Evolutionary conservation across 2,113 vertebrate species (phyloP), one percentile per base, ranked within the genome.

Genomic region (Lampris megalopsis): DNA sequence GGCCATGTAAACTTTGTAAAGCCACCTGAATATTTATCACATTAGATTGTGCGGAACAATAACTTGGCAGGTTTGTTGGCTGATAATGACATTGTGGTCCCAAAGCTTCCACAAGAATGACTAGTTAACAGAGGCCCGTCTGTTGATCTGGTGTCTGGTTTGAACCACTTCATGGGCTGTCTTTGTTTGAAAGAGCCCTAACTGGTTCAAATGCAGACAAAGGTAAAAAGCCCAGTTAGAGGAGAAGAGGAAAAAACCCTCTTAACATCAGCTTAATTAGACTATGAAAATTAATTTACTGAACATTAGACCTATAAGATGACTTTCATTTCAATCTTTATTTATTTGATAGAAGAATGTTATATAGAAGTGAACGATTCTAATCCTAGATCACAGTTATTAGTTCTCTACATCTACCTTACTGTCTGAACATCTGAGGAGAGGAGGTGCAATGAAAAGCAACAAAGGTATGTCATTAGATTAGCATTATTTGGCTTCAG

Each of bases 31-130:
- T 67, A 47, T 70, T 73, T 62, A 61, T 79, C 63, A 70, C 57
- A 75, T 3, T 75, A 83, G 74, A 62, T 71, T 76, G 77, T 36
- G 78, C 56, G 75, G 61, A 52, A 67, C 9, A 68, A 77, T 84
- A 86, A 84, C 68, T 84, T 88, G 91, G 80, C 81, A 88, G 57
- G 47, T 70, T 64, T 75, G 60, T 59, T 35, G 36, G 75, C 70
- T 79, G 86, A 88, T 92, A 87, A 92, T 90, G 88, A 89, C 86
- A 87, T 84, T 54, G 38, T 67, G 79, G 85, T 89, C 83, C 83
- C 86, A 79, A 40, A 62, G 85, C 87, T 80, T 91, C 85, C 84
- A 83, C 71, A 75, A 87, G 75, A 89, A 91, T 90, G 85, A 81
- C 69, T 58, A 65, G 78, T 85, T 92, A 92, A 91, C 88, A 83